Conservation (phyloP, 2,797 vertebrate genomes). For the Pantherophis alleghaniensis region DNA sequence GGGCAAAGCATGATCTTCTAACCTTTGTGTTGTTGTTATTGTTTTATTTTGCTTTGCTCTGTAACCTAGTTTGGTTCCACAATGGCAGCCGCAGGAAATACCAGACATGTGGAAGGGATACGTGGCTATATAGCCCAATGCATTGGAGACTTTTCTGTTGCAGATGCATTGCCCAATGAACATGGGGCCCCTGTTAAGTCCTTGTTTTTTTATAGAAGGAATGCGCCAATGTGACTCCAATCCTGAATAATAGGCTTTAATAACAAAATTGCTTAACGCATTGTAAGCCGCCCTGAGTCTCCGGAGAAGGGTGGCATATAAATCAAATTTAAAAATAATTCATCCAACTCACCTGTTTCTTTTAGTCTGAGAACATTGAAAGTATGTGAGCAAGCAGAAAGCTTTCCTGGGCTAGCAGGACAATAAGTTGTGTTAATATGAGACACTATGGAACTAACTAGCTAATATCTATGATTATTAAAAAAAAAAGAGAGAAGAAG, state of each 20-base stretch:
- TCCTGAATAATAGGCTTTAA: background rate
- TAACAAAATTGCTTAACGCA: background rate
- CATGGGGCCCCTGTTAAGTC: background rate
- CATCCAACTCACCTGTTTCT: background rate
- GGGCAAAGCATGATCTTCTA: background rate
- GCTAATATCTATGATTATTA: conserved; percentile 37
- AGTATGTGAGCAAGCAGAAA: background rate
- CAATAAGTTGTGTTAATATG: conserved; percentile 18
- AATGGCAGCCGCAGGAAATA: background rate
- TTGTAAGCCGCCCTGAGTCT: too few species aligned
- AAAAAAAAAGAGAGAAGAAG: conserved; percentile 6
- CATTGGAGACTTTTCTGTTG: background rate
- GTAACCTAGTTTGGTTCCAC: background rate
- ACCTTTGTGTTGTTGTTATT: background rate
- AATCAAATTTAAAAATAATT: too few species aligned
- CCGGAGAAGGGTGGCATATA: too few species aligned
- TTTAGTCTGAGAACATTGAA: background rate
- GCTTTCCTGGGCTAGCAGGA: background rate
- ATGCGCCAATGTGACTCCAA: background rate
- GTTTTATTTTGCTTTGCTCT: background rate
- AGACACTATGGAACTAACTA: conserved; percentile 22
- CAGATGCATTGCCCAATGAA: background rate
- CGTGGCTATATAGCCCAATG: background rate
- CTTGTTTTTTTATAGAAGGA: background rate
- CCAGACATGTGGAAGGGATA: background rate